Base-by-base conservation (phyloP, 2,113 vertebrate genomes). In the Bos indicus region DNA sequence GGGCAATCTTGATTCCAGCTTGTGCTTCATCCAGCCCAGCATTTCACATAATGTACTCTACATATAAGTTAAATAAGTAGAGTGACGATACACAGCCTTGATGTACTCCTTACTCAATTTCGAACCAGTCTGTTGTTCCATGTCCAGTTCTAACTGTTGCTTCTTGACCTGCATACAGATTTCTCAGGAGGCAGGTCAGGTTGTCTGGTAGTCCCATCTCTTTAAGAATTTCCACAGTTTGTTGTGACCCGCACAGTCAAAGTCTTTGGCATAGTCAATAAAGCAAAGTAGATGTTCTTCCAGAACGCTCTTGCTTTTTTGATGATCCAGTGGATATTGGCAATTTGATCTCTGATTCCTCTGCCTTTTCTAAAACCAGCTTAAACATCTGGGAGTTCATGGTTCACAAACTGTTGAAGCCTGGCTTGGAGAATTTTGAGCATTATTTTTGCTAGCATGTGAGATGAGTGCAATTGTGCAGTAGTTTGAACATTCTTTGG, bases 381-480 rank as follows among this genome's bases (percentile, higher is more conserved):
- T 67, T 67, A 33, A 67, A 36, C 33, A 36, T 67, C 64, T 36
- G 64, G 17, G 2, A 21, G 4, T 67, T 67, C 17, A 67, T 1
- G 0, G 17, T 67, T 67, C 64, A 67, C 0, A 0, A 36, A 36
- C 8, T 11, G 33, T 11, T 36, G 8, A 36, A 36, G 33, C 17
- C 33, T 67, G 16, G 33, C 64, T 67, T 67, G 64, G 17, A 67
- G 64, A 67, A 67, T 67, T 67, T 67, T 67, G 64, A 67, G 33
- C 17, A 21, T 67, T 36, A 67, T 33, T 67, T 67, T 67, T 67
- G 8, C 64, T 67, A 67, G 8, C 17, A 0, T 67, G 17, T 67
- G 64, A 67, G 4, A 67, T 36, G 33, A 67, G 17, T 36, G 64
- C 33, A 67, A 36, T 67, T 67, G 33, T 67, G 64, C 0, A 0